Conservation (phyloP, 2,113 vertebrate species). For the Macrotus californicus region DNA sequence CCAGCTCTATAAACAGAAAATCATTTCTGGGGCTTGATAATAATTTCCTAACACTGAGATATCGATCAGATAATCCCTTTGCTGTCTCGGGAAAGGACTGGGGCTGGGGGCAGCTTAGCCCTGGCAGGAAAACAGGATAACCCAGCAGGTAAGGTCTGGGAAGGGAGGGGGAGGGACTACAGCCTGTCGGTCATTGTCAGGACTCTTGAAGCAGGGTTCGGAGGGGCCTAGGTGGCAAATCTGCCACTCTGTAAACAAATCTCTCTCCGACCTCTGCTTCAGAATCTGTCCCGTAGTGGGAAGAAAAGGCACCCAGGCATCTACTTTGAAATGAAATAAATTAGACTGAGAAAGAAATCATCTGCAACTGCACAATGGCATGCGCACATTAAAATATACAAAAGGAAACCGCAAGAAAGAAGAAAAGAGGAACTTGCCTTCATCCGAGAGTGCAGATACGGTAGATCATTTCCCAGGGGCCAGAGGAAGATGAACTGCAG, state of each 20-base stretch:
- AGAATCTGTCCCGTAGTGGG: not conserved
- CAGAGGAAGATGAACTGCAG: not conserved
- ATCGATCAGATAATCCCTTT: conserved; percentile 23
- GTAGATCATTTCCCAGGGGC: not conserved
- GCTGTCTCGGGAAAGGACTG: not conserved
- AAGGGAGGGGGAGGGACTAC: not conserved
- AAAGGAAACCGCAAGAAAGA: not conserved
- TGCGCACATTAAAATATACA: not conserved
- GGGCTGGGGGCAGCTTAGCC: not conserved
- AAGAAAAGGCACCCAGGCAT: not conserved
- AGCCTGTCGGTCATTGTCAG: not conserved
- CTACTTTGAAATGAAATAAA: not conserved
- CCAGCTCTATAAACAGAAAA: conserved; percentile 41
- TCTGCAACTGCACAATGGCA: not conserved
- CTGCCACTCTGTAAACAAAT: no score
- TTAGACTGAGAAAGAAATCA: not conserved
- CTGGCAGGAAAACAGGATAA: not conserved
- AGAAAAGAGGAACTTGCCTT: not conserved
- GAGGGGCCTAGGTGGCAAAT: not conserved
- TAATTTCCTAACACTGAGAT: conserved; percentile 51
- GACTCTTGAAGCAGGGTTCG: not conserved
- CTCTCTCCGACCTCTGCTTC: not conserved
- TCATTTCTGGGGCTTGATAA: conserved; percentile 43
- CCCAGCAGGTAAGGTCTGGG: not conserved
- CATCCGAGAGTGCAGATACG: rapidly evolving